Conservation (phyloP, 2,113 vertebrate genomes). For the Datnioides undecimradiatus region DNA sequence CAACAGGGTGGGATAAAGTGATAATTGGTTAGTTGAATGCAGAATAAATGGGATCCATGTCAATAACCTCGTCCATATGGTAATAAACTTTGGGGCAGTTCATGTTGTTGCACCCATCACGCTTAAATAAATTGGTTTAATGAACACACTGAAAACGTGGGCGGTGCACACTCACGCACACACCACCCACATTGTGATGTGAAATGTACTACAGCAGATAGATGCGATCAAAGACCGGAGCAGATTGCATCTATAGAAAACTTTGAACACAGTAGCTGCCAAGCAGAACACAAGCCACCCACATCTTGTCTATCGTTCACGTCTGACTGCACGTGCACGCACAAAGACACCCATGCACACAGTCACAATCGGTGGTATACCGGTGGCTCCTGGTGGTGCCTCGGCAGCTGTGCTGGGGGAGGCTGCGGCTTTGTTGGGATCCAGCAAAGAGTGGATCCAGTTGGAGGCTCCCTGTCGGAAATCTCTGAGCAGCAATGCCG, state of each 20-base stretch:
- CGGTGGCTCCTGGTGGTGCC: slow-evolving; percentile 45
- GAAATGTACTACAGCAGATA: not conserved
- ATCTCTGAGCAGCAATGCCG: slow-evolving; percentile 86
- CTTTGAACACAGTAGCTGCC: slow-evolving; percentile 8
- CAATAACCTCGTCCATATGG: slow-evolving; percentile 46
- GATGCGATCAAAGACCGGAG: slow-evolving; percentile 6
- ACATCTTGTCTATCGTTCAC: not conserved
- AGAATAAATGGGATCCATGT: slow-evolving; percentile 45
- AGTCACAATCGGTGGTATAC: slow-evolving; percentile 44
- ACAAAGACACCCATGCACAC: slow-evolving; percentile 19
- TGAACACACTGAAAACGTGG: slow-evolving; percentile 22
- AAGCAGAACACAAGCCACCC: slow-evolving; percentile 27
- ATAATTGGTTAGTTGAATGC: slow-evolving; percentile 51
- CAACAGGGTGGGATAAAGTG: slow-evolving; percentile 33
- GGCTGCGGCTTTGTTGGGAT: slow-evolving; percentile 74
- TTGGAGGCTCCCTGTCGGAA: slow-evolving; percentile 89
- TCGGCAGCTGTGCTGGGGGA: slow-evolving; percentile 53
- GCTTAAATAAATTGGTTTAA: slow-evolving; percentile 25
- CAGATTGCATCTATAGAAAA: slow-evolving; percentile 23
- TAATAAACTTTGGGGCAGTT: slow-evolving; percentile 28
- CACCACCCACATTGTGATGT: not conserved
- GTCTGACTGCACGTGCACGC: not conserved
- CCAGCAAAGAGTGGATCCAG: slow-evolving; percentile 89
- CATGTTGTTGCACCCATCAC: not conserved
- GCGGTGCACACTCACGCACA: not conserved